These are phyloP conservation scores for Cyclina sinensis DNA, from an alignment of 1,140 invertebrate species.

Conservation along the genomic window DNA sequence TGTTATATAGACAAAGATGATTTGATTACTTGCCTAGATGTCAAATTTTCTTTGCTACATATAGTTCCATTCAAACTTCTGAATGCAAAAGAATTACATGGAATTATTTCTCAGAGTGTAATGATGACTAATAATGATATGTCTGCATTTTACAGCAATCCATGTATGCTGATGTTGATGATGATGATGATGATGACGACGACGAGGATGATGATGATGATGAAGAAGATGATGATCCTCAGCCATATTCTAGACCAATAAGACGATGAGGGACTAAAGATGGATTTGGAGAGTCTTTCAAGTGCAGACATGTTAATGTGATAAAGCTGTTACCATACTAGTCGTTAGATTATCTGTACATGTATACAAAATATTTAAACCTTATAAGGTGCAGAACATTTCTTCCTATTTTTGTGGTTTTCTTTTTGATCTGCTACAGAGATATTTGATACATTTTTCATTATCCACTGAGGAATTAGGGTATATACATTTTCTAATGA, in stretches of 20 bases:
- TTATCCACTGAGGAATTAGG: too few relatives aligned
- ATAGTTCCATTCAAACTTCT: too few relatives aligned
- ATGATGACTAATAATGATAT: too few relatives aligned
- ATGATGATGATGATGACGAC: conserved; percentile 57
- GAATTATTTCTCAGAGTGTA: too few relatives aligned
- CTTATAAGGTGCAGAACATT: neutral
- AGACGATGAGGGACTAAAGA: neutral
- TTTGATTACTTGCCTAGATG: too few relatives aligned
- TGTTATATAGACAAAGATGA: too few relatives aligned
- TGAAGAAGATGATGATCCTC: conserved; percentile 41
- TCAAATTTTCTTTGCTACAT: too few relatives aligned
- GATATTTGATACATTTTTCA: too few relatives aligned
- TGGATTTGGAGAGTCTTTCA: neutral
- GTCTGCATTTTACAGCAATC: conserved; percentile 36
- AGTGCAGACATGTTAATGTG: conserved; percentile 19
- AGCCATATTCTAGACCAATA: conserved; percentile 37
- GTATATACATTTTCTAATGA: too few relatives aligned
- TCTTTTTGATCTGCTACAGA: too few relatives aligned
- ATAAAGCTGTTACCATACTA: neutral
- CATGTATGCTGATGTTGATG: conserved; percentile 52
- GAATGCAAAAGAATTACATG: too few relatives aligned
- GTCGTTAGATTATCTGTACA: neutral
- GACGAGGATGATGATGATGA: conserved; percentile 59
- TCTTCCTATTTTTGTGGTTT: too few relatives aligned
- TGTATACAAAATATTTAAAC: neutral